Conservation (phyloP, 2,888 invertebrate genomes). For the Callosobruchus maculatus region DNA sequence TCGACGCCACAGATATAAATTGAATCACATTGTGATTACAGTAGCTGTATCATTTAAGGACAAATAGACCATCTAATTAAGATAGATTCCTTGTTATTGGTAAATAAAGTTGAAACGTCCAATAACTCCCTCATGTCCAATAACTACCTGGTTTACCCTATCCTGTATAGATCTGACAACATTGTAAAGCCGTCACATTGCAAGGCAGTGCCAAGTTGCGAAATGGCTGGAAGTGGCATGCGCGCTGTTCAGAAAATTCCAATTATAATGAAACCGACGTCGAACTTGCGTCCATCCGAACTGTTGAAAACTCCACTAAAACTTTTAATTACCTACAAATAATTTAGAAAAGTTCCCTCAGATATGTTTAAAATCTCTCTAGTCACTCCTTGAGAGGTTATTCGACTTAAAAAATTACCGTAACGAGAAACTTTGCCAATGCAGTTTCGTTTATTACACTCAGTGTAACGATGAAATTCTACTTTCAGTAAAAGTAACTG, state of each 20-base stretch:
- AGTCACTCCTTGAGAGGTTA: neutral
- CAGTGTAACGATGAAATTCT: neutral
- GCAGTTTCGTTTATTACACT: neutral
- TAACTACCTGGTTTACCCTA: too few relatives aligned
- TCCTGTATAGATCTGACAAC: too few relatives aligned
- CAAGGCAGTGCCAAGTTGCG: neutral
- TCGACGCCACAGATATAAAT: too few relatives aligned
- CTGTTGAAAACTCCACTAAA: neutral
- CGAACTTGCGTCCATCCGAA: neutral
- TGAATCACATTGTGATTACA: too few relatives aligned
- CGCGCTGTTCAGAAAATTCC: neutral
- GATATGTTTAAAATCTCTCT: neutral
- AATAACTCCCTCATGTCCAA: too few relatives aligned
- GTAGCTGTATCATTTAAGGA: too few relatives aligned
- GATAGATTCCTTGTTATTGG: too few relatives aligned
- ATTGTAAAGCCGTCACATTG: neutral
- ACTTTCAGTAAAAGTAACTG: neutral
- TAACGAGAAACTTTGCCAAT: neutral
- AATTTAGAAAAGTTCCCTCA: neutral
- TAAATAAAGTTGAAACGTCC: too few relatives aligned
- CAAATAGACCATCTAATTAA: too few relatives aligned
- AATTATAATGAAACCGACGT: neutral
- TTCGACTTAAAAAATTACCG: neutral
- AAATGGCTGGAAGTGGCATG: neutral
- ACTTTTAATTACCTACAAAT: neutral